Conservation (phyloP, 2,113 vertebrate genomes). For the Leucoraja erinaceus region DNA sequence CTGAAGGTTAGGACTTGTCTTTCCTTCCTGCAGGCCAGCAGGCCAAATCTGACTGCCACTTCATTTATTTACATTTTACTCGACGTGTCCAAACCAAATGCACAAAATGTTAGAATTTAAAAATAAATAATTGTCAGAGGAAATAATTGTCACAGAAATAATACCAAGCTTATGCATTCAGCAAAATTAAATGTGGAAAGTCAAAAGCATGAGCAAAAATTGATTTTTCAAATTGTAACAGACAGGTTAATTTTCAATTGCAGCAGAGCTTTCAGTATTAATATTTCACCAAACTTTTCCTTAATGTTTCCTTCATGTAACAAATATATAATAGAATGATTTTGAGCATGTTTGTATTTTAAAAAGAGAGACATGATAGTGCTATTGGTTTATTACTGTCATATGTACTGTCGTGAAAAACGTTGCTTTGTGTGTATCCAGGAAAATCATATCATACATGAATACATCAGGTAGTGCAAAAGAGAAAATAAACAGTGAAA, state of each 20-base stretch:
- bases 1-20: neutral
- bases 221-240: too few species aligned
- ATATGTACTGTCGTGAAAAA: too few species aligned
- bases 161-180: neutral
- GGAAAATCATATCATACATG: too few species aligned
- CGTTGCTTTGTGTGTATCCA: too few species aligned
- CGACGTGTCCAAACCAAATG: neutral
- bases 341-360: too few species aligned
- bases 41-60: neutral
- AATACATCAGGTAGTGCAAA: too few species aligned
- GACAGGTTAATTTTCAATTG: neutral
- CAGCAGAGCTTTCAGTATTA: neutral
- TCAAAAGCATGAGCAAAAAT: neutral
- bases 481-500: too few species aligned
- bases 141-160: neutral
- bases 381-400: too few species aligned
- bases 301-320: neutral
- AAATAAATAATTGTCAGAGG: neutral
- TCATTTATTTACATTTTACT: neutral
- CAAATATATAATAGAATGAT: neutral
- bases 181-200: neutral
- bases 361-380: neutral
- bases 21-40: neutral
- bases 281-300: neutral
- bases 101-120: neutral